Conservation (phyloP, 2,888 invertebrate species). For the Ophion obscuratus region DNA sequence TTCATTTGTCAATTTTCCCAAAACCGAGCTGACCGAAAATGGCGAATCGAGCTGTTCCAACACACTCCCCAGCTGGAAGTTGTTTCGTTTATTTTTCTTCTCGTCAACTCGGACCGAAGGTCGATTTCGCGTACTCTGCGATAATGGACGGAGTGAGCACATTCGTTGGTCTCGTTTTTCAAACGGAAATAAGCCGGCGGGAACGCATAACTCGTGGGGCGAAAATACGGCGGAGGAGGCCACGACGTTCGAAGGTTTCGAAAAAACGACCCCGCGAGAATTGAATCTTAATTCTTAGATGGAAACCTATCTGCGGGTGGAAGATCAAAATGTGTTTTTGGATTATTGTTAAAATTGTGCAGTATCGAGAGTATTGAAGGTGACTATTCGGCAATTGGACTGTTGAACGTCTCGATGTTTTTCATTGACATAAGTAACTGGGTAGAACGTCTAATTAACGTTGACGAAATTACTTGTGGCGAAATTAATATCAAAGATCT, state of each 20-base stretch:
- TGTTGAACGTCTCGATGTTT: background rate
- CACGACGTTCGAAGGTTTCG: background rate
- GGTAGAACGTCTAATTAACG: no score
- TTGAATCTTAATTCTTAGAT: background rate
- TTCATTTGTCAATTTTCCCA: background rate
- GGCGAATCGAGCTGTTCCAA: background rate
- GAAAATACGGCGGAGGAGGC: background rate
- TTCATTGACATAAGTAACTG: no score
- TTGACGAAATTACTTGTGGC: background rate
- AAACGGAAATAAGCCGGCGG: slow-evolving; percentile 27
- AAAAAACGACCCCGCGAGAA: background rate
- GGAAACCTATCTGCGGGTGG: background rate
- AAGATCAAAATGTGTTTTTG: background rate
- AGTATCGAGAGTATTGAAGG: background rate
- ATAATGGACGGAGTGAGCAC: slow-evolving; percentile 70
- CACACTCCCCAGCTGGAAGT: background rate
- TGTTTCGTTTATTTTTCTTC: background rate
- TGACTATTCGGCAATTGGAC: background rate
- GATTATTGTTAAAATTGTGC: background rate
- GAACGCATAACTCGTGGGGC: background rate
- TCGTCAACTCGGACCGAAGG: background rate
- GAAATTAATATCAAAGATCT: background rate
- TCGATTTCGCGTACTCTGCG: slow-evolving; percentile 42
- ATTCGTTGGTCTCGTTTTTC: slow-evolving; percentile 64
- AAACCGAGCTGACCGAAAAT: background rate